Percentiles rank a stretch among this genome's conserved stretches.
Evolutionary conservation across 2,113 vertebrate genomes (phyloP).

Genomic region (Mus spicilegus): DNA sequence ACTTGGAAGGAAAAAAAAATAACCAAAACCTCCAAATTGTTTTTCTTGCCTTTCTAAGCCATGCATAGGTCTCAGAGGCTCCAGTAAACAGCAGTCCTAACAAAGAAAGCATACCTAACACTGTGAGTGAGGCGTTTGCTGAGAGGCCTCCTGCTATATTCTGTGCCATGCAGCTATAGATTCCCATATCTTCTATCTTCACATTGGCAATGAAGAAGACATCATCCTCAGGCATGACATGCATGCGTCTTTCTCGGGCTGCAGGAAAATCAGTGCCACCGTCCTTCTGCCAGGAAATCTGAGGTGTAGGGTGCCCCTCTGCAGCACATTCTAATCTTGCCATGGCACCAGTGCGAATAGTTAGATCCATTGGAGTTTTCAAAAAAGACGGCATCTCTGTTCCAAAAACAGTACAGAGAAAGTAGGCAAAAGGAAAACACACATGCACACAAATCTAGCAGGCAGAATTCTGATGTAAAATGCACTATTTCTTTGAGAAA

Average conservation of each 20-base stretch:
- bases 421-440: neutral
- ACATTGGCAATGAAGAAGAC: slow-evolving; percentile 92
- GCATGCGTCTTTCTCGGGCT: slow-evolving; percentile 91
- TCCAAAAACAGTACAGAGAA: slow-evolving; percentile 38
- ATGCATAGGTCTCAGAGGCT: neutral
- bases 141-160: slow-evolving; percentile 88
- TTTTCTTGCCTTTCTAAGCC: neutral
- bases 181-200: slow-evolving; percentile 91
- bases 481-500: neutral
- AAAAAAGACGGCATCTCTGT: slow-evolving; percentile 91
- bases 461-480: neutral
- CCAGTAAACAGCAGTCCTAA: rapidly evolving
- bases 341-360: slow-evolving; percentile 90
- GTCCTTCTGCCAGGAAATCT: slow-evolving; percentile 93
- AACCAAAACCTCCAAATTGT: neutral
- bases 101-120: slow-evolving; percentile 84
- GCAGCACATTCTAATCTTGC: slow-evolving; percentile 91
- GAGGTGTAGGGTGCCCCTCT: slow-evolving; percentile 89
- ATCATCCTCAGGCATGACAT: slow-evolving; percentile 91
- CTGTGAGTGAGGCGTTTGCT: slow-evolving; percentile 88
- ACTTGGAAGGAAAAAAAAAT: neutral
- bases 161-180: slow-evolving; percentile 91
- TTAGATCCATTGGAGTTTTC: slow-evolving; percentile 91
- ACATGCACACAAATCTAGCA: neutral
- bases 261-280: slow-evolving; percentile 92